phyloP scores from a whole-genome alignment of 2,113 vertebrate genomes.

The Ophthalmolycus amberensis region DNA sequence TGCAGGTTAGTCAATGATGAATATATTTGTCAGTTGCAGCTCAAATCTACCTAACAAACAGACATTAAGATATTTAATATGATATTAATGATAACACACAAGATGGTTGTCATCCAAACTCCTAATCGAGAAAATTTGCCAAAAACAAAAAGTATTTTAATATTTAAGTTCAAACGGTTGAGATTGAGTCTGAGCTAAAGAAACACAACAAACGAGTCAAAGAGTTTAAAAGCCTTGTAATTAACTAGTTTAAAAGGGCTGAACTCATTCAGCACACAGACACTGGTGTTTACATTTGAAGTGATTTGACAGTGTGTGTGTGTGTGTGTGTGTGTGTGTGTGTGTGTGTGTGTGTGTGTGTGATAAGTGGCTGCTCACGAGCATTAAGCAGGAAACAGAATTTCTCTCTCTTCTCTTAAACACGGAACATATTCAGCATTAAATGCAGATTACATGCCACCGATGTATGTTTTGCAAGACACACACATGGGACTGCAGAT shows the following conservation, averaged over 20 bases:
- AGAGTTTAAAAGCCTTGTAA: background rate
- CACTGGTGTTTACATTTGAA: conserved; percentile 6
- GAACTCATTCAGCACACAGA: conserved; percentile 1
- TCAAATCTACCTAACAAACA: background rate
- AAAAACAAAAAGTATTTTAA: background rate
- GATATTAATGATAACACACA: background rate
- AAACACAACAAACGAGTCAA: background rate
- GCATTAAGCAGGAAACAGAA: background rate
- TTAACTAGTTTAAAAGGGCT: conserved; percentile 6
- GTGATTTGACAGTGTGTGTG: background rate
- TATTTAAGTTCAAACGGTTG: background rate
- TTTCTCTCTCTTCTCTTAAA: background rate
- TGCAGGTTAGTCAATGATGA: background rate
- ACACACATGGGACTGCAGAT: conserved; percentile 14
- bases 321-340: background rate
- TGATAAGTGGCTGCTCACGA: background rate
- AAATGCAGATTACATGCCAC: conserved; percentile 5
- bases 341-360: no score
- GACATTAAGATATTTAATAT: background rate
- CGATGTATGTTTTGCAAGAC: background rate
- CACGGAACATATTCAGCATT: background rate
- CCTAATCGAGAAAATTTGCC: background rate
- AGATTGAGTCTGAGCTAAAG: background rate
- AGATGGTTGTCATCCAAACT: background rate
- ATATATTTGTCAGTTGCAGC: background rate